Base-by-base conservation (phyloP, 2,113 vertebrate genomes). In the Stictonetta naevosa region DNA sequence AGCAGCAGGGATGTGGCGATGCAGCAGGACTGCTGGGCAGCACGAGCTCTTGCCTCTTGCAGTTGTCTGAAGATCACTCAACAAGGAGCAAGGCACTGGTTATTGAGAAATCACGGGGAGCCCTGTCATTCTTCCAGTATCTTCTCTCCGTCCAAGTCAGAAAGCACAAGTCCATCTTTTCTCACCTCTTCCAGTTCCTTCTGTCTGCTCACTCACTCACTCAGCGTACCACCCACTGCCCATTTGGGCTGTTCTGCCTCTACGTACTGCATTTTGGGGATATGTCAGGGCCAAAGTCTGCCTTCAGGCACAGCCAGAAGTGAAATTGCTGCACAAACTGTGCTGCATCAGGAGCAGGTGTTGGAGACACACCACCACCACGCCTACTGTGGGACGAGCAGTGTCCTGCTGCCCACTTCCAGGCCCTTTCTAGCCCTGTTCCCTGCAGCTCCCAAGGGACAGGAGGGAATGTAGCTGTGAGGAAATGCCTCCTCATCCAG, bases 311-410 rank as follows among this genome's bases (percentile, higher is more conserved):
- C 42, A 79, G 5, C 21, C 58, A 63, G 63, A 66, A 52, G 18
- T 38, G 46, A 84, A 48, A 74, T 16, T 22, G 13, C 34, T 83
- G 22, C 33, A 12, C 6, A 40, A 71, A 5, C 21, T 29, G 29
- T n/a, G 13, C 2, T 4, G 2, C 22, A 33, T n/a, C 36, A 63
- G 52, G 42, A 81, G 16, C 17, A 28, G 5, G 0, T 31, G 26
- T 20, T 79, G 68, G 60, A 84, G 59, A 34, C 44, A 6, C 16
- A 36, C 14, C 18, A 33, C 33, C 34, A 12, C 36, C 34, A 5
- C 55, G n/a, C 33, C 68, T 91, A 59, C 59, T 42, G 2, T 0
- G 6, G 77, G 31, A 46, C 6, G 4, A n/a, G 77, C 40, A 76
- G 20, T 25, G 81, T 71, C 53, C 52, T 71, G 46, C 62, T 90